These are phyloP conservation scores for Poecile montanus DNA, from an alignment of 2,797 vertebrate genomes.

Conservation along the genomic window DNA sequence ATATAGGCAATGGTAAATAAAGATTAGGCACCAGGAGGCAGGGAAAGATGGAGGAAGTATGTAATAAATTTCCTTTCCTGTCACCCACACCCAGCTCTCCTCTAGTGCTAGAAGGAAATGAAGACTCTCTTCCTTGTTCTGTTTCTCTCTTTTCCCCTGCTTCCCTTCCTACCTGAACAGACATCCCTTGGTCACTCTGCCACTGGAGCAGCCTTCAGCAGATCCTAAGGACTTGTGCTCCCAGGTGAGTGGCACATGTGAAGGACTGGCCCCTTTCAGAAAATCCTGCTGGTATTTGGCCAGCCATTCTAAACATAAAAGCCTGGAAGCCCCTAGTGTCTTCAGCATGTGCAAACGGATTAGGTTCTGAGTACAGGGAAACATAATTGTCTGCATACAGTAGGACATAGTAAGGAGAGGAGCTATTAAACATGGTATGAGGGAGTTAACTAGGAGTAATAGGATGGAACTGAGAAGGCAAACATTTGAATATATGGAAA, in stretches of 20 bases:
- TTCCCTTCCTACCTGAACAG: not conserved
- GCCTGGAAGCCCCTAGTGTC: not conserved
- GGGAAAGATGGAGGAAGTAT: not conserved
- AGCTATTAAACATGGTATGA: slow-evolving; percentile 25
- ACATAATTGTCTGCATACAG: not conserved
- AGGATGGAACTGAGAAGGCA: slow-evolving; percentile 7
- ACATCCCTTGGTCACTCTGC: not conserved
- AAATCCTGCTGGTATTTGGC: not conserved
- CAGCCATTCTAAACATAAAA: not conserved
- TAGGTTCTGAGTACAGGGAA: not conserved
- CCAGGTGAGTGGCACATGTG: not conserved
- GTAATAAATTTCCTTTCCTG: not conserved
- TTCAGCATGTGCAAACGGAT: slow-evolving; percentile 5
- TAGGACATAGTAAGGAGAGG: slow-evolving; percentile 27
- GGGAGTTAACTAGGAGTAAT: slow-evolving; percentile 27
- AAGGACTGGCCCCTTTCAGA: not conserved
- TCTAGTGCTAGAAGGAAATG: not conserved
- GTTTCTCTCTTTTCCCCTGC: not conserved
- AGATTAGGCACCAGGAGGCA: not conserved
- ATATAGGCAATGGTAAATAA: not conserved
- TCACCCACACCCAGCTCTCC: not conserved
- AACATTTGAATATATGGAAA: slow-evolving; percentile 18
- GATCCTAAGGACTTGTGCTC: not conserved
- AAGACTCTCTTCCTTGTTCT: not conserved
- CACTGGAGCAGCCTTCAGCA: not conserved